Evolutionary conservation across 1,140 invertebrate genomes (phyloP).

Genomic region (Drepana arcuata): DNA sequence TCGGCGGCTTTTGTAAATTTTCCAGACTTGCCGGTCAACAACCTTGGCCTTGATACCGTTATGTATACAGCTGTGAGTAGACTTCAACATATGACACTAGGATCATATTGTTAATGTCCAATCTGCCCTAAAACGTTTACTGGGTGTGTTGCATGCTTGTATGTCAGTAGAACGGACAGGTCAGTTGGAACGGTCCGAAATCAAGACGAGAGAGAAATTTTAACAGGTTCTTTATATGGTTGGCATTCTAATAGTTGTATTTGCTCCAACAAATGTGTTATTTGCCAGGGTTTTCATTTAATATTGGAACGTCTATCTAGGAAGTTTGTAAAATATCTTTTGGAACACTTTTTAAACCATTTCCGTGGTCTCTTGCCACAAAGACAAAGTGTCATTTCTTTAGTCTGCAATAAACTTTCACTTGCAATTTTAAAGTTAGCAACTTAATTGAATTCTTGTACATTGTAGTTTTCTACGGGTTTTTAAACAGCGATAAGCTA

Average conservation of each 20-base stretch:
- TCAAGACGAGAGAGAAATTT: constrained; percentile 24
- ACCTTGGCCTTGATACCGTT: constrained; percentile 18
- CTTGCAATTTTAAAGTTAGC: constrained; percentile 11
- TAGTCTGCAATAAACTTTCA: constrained; percentile 10
- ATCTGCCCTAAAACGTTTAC: neutral
- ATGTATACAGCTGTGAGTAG: constrained; percentile 3
- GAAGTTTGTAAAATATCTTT: too few relatives aligned
- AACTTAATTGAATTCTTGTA: too few relatives aligned
- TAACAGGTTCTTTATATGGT: constrained; percentile 23
- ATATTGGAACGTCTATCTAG: too few relatives aligned
- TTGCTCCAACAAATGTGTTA: too few relatives aligned
- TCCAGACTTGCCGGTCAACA: constrained; percentile 14
- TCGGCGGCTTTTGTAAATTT: constrained; percentile 2
- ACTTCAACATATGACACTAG: neutral
- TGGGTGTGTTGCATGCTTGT: neutral
- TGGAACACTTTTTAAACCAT: too few relatives aligned
- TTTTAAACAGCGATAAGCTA: too few relatives aligned
- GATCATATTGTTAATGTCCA: neutral
- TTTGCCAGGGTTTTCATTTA: too few relatives aligned
- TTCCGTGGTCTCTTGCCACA: too few relatives aligned
- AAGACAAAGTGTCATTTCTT: too few relatives aligned
- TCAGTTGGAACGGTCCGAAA: constrained; percentile 9
- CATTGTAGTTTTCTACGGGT: too few relatives aligned
- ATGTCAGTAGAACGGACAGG: constrained; percentile 12
- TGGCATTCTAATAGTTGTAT: too few relatives aligned